Evolutionary conservation across 2,888 invertebrate genomes (phyloP).

Genomic region (Lottia gigantea): DNA sequence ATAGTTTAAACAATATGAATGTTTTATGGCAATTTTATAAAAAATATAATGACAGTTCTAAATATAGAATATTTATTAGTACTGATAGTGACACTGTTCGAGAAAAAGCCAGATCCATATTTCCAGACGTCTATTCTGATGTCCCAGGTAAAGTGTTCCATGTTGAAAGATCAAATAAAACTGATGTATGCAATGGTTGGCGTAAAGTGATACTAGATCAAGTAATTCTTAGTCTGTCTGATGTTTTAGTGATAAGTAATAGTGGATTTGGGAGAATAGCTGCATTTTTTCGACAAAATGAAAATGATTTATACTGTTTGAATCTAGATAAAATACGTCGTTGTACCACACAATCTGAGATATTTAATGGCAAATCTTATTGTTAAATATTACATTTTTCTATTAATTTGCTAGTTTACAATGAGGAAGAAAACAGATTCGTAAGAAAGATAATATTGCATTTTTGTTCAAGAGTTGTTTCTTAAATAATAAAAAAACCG

Average conservation of each 20-base stretch:
- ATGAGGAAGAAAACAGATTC: too few species aligned
- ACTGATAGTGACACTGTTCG: too few species aligned
- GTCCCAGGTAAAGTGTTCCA: constrained; percentile 38
- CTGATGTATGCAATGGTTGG: constrained; percentile 29
- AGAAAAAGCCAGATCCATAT: too few species aligned
- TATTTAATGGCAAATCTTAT: too few species aligned
- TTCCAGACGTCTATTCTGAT: too few species aligned
- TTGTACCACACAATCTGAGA: neutral
- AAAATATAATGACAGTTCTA: constrained; percentile 29
- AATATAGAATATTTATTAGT: too few species aligned
- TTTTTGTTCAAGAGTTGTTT: too few species aligned
- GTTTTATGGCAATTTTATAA: constrained; percentile 36
- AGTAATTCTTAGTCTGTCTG: constrained; percentile 22
- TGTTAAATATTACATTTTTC: too few species aligned
- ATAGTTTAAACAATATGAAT: constrained; percentile 28
- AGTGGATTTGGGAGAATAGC: constrained; percentile 31
- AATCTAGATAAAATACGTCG: constrained; percentile 11
- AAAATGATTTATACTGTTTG: constrained; percentile 23
- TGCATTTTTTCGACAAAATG: constrained; percentile 19
- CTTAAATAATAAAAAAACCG: too few species aligned
- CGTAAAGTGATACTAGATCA: too few species aligned
- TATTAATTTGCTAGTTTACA: too few species aligned
- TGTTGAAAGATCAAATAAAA: constrained; percentile 26
- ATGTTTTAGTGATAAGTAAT: constrained; percentile 28
- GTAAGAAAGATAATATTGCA: too few species aligned